Evolutionary conservation across 2,888 invertebrate species (phyloP).

Genomic region (Hydrotaea cyrtoneurina): DNA sequence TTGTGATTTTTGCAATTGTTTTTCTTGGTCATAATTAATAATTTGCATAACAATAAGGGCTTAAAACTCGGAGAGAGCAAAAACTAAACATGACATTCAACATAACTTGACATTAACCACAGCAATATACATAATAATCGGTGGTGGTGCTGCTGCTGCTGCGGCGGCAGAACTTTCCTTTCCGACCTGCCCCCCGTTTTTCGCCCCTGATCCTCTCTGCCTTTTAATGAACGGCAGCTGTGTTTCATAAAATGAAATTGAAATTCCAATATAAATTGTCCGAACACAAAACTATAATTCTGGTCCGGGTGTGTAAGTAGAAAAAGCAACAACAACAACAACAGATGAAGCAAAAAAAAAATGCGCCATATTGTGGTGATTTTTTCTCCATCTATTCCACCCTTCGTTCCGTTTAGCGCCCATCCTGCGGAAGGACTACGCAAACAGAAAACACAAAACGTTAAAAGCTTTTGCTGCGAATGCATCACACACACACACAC

Average conservation of each 20-base stretch:
- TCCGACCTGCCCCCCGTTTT: not conserved
- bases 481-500: not conserved
- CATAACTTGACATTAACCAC: slow-evolving; percentile 25
- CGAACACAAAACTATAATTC: slow-evolving; percentile 35
- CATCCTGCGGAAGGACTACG: not conserved
- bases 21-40: slow-evolving; percentile 40
- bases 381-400: not conserved
- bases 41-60: slow-evolving; percentile 45
- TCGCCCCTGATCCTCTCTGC: slow-evolving; percentile 15
- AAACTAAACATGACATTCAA: slow-evolving; percentile 15
- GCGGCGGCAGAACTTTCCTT: not conserved
- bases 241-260: slow-evolving; percentile 51
- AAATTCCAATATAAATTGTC: slow-evolving; percentile 47
- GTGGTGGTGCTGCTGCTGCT: not conserved
- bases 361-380: slow-evolving; percentile 24
- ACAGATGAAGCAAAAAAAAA: not conserved
- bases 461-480: slow-evolving; percentile 18
- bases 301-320: not conserved
- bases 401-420: not conserved
- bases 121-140: slow-evolving; percentile 38
- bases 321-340: not conserved
- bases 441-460: too few relatives aligned
- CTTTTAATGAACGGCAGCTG: slow-evolving; percentile 55
- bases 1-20: slow-evolving; percentile 5
- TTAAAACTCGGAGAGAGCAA: slow-evolving; percentile 38